Evolutionary conservation across 1,140 invertebrate species (phyloP).

Genomic region (Polypedilum pembai): DNA sequence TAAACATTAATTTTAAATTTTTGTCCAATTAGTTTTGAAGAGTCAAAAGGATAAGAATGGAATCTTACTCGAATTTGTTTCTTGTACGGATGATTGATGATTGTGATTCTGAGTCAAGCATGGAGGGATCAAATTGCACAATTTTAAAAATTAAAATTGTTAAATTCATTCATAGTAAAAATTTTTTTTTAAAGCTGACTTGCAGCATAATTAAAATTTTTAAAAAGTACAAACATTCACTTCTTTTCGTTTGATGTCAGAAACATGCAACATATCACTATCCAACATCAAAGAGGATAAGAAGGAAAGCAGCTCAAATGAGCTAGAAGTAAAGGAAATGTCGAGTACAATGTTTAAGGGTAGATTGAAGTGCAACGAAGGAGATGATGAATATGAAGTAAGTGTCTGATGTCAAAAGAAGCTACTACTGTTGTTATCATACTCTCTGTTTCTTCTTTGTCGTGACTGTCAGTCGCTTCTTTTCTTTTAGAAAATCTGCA

Average conservation of each 20-base stretch:
- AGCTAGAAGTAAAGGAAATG: not conserved
- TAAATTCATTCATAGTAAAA: conserved; percentile 7
- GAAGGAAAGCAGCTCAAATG: not conserved
- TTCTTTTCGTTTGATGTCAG: not conserved
- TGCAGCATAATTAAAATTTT: not conserved
- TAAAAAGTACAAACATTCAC: not conserved
- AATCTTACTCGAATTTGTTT: not conserved
- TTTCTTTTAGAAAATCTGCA: conserved; percentile 24
- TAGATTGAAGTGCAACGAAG: not conserved
- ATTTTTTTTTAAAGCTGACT: conserved; percentile 12
- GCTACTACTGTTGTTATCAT: not conserved
- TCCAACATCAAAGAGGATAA: not conserved
- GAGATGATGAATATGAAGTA: not conserved
- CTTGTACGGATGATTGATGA: not conserved
- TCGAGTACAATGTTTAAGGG: not conserved
- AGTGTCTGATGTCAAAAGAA: too few relatives aligned
- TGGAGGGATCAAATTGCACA: not conserved
- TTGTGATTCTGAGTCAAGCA: not conserved
- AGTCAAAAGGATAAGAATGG: too few relatives aligned
- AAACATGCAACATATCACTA: not conserved
- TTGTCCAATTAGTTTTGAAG: too few relatives aligned
- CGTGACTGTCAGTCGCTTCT: conserved; percentile 8
- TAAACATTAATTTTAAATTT: too few relatives aligned
- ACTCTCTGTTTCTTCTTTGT: not conserved
- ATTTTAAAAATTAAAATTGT: conserved; percentile 8